Percentiles rank a stretch among this genome's conserved stretches.
phyloP scores from a whole-genome alignment of 2,113 vertebrate genomes.

The Drymodes brunneopygia region DNA sequence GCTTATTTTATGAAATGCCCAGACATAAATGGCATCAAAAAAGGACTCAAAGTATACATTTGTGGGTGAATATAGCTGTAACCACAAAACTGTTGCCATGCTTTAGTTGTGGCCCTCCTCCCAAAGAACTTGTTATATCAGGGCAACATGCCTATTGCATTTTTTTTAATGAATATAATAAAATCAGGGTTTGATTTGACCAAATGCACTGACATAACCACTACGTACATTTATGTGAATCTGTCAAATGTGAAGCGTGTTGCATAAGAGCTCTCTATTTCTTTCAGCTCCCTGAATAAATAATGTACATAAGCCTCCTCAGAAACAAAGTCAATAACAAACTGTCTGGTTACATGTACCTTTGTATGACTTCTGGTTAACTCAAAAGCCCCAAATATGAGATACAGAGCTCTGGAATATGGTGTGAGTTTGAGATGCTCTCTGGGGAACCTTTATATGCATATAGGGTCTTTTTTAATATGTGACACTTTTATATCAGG shows the following conservation, averaged over 20 bases:
- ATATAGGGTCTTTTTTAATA: not conserved
- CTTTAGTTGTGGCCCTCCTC: not conserved
- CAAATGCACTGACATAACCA: not conserved
- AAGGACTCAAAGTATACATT: not conserved
- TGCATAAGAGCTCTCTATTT: not conserved
- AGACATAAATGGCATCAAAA: not conserved
- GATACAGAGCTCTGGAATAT: not conserved
- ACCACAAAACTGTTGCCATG: not conserved
- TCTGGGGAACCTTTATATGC: conserved; percentile 2
- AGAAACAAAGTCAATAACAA: not conserved
- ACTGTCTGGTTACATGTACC: not conserved
- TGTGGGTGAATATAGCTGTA: not conserved
- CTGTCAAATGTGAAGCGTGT: not conserved
- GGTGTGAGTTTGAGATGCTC: not conserved
- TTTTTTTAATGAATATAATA: not conserved
- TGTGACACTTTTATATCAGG: conserved; percentile 25
- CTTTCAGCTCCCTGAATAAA: conserved; percentile 7
- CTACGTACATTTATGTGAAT: not conserved
- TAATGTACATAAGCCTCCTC: not conserved
- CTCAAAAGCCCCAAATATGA: conserved; percentile 2
- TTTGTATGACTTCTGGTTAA: conserved; percentile 20
- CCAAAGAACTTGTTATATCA: not conserved
- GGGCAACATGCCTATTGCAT: not conserved
- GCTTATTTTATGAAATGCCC: not conserved
- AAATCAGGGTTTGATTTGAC: conserved; percentile 16